phyloP scores from a whole-genome alignment of 2,888 invertebrate species.

The Thera obeliscata region DNA sequence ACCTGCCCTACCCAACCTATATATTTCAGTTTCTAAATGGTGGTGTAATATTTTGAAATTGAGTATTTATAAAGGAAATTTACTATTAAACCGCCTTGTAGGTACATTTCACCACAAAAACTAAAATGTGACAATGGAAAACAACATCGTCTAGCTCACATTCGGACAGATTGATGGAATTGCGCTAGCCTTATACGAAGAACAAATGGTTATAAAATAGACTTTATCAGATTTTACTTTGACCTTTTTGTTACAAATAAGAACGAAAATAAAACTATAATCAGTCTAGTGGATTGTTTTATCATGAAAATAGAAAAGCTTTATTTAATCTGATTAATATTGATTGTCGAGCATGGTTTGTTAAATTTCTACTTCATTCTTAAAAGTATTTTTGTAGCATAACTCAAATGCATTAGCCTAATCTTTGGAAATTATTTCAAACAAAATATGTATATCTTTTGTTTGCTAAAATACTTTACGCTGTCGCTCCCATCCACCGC shows the following conservation, averaged over 20 bases:
- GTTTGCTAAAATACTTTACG: constrained; percentile 72
- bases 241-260: constrained; percentile 47
- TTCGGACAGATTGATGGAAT: constrained; percentile 69
- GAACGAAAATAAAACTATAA: constrained; percentile 47
- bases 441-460: constrained; percentile 43
- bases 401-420: too few species aligned
- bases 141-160: constrained; percentile 59
- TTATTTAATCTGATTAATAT: too few species aligned
- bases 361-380: too few species aligned
- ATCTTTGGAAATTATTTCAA: neutral
- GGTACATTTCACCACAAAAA: neutral
- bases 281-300: constrained; percentile 4
- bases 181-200: constrained; percentile 61
- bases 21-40: too few species aligned
- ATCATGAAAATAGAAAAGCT: too few species aligned
- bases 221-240: constrained; percentile 64
- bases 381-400: neutral
- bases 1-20: too few species aligned
- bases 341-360: too few species aligned
- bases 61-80: neutral
- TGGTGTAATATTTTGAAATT: neutral
- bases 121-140: constrained; percentile 53
- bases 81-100: neutral
- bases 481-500: constrained; percentile 56
- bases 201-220: constrained; percentile 70